Percentiles rank a stretch among this genome's conserved stretches.
Conservation (phyloP, 2,113 vertebrate genomes). For the Osmerus eperlanus region DNA sequence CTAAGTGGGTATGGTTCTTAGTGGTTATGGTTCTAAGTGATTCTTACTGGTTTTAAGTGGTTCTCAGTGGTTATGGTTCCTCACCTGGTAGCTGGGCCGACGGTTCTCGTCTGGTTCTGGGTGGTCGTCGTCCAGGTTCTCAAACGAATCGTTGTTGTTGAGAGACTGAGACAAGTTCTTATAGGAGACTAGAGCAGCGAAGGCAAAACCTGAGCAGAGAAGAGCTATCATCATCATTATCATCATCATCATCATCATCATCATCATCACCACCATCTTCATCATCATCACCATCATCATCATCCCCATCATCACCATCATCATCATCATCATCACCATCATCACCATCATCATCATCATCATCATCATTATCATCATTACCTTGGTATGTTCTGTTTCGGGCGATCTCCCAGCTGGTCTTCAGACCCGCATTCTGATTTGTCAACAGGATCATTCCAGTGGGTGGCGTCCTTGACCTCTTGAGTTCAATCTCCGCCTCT, state of each 20-base stretch:
- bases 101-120: neutral
- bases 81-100: conserved; percentile 27
- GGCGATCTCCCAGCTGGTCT: conserved; percentile 69
- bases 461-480: conserved; percentile 33
- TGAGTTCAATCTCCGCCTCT: conserved; percentile 69
- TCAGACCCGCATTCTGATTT: conserved; percentile 52
- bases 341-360: neutral
- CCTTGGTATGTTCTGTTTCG: conserved; percentile 48
- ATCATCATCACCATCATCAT: too few relatives aligned
- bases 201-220: conserved; percentile 56
- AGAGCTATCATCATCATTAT: neutral
- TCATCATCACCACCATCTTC: neutral
- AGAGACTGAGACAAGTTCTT: conserved; percentile 51
- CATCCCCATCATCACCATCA: too few relatives aligned
- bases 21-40: too few relatives aligned
- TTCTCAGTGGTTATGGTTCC: too few relatives aligned
- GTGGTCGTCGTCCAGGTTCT: conserved; percentile 21
- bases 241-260: neutral
- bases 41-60: too few relatives aligned
- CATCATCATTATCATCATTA: conserved; percentile 2
- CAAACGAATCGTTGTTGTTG: conserved; percentile 45
- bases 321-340: too few relatives aligned
- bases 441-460: conserved; percentile 49
- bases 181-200: conserved; percentile 74
- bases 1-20: too few relatives aligned